Evolutionary conservation across 2,113 vertebrate genomes (phyloP).

Genomic region (Heliornis fulica): DNA sequence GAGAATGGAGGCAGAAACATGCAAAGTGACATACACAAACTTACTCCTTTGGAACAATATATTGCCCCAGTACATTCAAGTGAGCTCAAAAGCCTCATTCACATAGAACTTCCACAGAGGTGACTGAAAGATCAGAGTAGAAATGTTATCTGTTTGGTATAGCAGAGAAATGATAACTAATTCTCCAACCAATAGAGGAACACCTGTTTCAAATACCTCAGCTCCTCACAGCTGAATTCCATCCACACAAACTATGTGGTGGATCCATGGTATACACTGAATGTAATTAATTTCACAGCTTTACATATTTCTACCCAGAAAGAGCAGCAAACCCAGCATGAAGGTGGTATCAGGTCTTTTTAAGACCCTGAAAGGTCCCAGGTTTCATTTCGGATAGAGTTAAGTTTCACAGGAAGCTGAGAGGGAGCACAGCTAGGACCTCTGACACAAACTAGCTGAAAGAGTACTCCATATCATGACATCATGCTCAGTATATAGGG

Average conservation of each 20-base stretch:
- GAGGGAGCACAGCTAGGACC: no score
- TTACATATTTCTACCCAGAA: not conserved
- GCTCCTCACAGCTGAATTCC: not conserved
- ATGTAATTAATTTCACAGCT: not conserved
- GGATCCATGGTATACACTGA: not conserved
- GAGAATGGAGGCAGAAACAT: not conserved
- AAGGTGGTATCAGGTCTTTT: not conserved
- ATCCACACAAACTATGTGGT: not conserved
- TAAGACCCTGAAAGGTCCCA: no score
- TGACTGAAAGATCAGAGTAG: not conserved
- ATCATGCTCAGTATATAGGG: no score
- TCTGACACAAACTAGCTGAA: no score
- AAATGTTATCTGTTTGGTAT: not conserved
- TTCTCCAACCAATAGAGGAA: not conserved
- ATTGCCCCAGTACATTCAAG: fast-evolving
- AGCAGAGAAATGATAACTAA: not conserved
- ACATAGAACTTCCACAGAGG: not conserved
- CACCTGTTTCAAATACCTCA: not conserved
- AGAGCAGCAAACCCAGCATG: not conserved
- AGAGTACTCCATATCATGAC: no score
- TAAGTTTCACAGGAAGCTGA: no score
- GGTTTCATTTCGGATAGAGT: no score
- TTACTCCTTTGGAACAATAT: not conserved
- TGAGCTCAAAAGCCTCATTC: not conserved
- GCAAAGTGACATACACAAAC: not conserved